phyloP scores from a whole-genome alignment of 2,113 vertebrate genomes.

The Arizona elegans region DNA sequence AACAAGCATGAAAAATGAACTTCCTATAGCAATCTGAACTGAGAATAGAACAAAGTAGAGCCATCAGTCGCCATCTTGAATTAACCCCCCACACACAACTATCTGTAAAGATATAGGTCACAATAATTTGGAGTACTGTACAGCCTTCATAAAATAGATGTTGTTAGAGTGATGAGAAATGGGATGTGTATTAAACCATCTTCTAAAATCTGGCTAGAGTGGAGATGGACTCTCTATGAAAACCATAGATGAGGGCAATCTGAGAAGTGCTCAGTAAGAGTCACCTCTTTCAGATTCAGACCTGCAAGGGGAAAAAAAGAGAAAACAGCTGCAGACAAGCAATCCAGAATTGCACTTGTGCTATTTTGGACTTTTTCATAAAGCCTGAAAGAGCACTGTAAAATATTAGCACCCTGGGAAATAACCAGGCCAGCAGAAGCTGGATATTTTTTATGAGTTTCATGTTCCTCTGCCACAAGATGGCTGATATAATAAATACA shows the following conservation, averaged over 20 bases:
- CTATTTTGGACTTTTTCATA: neutral
- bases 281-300: neutral
- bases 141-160: neutral
- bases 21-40: neutral
- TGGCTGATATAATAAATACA: neutral
- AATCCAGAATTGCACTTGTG: neutral
- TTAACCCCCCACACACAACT: neutral
- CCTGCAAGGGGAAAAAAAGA: neutral
- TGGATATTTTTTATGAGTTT: neutral
- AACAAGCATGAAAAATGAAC: neutral
- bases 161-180: neutral
- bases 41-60: neutral
- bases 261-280: neutral
- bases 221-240: neutral
- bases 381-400: neutral
- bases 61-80: neutral
- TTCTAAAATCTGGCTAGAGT: neutral
- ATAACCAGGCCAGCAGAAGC: neutral
- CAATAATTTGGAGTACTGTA: neutral
- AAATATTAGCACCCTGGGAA: conserved; percentile 1
- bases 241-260: neutral
- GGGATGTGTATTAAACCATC: neutral
- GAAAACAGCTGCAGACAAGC: conserved; percentile 1
- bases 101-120: neutral
- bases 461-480: neutral